Evolutionary conservation across 2,113 vertebrate species (phyloP).

Genomic region (Cyphomyrus plagiostoma): DNA sequence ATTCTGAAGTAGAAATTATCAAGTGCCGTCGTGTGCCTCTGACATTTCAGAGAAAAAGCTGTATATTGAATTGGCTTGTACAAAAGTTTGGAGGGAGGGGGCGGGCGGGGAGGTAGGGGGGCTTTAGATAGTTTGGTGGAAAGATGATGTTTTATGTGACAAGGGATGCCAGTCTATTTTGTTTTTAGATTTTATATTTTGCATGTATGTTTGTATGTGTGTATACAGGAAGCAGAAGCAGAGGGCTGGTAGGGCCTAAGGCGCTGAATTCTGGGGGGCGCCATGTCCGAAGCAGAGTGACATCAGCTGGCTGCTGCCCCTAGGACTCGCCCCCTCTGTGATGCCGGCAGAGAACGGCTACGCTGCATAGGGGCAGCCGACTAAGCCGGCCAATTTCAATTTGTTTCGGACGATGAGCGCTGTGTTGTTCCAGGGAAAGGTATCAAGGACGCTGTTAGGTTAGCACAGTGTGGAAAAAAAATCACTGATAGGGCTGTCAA

Average conservation of each 20-base stretch:
- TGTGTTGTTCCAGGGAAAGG: not conserved
- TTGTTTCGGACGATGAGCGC: not conserved
- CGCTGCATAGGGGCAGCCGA: not conserved
- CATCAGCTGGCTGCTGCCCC: not conserved
- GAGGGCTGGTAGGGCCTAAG: not conserved
- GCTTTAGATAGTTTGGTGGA: not conserved
- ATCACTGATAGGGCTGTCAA: not conserved
- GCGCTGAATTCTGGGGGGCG: not conserved
- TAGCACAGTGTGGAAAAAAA: not conserved
- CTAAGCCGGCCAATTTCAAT: not conserved
- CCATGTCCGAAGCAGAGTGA: not conserved
- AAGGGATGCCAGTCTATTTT: not conserved
- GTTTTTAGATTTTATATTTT: not conserved
- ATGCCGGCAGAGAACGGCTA: not conserved
- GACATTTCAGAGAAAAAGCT: not conserved
- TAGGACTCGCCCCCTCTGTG: not conserved
- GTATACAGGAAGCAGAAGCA: not conserved
- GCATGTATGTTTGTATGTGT: not conserved
- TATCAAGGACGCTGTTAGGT: not conserved
- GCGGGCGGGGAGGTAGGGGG: not conserved
- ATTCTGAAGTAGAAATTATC: slow-evolving; percentile 13
- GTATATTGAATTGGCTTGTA: not conserved
- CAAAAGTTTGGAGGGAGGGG: not conserved
- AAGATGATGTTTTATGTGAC: not conserved
- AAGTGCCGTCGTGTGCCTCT: not conserved